phyloP scores from a whole-genome alignment of 2,797 vertebrate genomes.

The Thamnophis elegans region DNA sequence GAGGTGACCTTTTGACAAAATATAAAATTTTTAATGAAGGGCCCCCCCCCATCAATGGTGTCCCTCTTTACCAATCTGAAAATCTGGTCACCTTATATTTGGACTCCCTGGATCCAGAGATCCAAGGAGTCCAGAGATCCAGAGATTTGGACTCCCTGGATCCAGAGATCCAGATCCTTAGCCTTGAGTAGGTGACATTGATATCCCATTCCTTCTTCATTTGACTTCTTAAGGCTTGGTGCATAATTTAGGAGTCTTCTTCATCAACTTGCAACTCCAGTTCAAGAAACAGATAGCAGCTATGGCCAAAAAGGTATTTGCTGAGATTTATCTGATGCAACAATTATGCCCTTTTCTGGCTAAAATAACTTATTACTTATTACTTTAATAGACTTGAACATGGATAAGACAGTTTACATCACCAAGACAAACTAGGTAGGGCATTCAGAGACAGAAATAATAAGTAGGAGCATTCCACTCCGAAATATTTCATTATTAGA shows the following conservation, averaged over 20 bases:
- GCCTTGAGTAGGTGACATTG: too few relatives aligned
- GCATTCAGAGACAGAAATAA: not conserved
- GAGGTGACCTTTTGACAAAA: too few relatives aligned
- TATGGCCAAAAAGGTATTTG: not conserved
- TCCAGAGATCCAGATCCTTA: too few relatives aligned
- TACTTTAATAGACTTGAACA: not conserved
- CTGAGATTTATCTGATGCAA: not conserved
- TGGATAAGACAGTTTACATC: not conserved
- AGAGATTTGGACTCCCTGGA: not conserved
- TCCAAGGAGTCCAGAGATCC: too few relatives aligned
- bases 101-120: not conserved
- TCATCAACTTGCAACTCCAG: not conserved
- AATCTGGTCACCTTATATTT: too few relatives aligned
- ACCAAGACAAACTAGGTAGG: not conserved
- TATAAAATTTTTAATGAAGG: too few relatives aligned
- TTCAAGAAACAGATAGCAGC: not conserved
- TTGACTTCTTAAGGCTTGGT: not conserved
- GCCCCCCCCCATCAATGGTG: too few relatives aligned
- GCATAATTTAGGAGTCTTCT: not conserved
- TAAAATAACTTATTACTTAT: not conserved
- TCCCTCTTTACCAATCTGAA: too few relatives aligned
- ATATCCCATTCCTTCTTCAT: not conserved
- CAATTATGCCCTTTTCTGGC: not conserved
- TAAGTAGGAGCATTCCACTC: not conserved
- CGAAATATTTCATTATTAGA: not conserved